A percentile compares a stretch with the other conserved stretches of the same genome.
phyloP scores from a whole-genome alignment of 2,113 vertebrate species.

The Chionomys nivalis region DNA sequence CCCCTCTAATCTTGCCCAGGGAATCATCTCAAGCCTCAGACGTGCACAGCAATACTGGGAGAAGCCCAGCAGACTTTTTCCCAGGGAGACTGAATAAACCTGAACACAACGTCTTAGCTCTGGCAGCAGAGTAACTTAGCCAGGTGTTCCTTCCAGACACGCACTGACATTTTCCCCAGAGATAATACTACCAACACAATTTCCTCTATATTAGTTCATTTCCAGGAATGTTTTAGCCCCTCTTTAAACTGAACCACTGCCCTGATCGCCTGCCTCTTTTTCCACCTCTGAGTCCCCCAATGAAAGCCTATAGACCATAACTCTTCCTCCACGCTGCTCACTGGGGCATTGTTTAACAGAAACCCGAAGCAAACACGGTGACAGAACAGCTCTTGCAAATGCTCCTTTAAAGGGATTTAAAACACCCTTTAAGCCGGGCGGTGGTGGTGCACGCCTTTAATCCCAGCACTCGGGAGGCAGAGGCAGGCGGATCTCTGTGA shows the following conservation, averaged over 20 bases:
- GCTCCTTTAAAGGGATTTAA: constrained; percentile 60
- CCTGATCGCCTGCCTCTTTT: constrained; percentile 6
- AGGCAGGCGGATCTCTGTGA: too few relatives aligned
- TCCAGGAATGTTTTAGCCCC: not conserved
- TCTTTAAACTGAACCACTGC: constrained; percentile 44
- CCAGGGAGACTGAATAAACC: not conserved
- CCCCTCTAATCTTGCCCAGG: not conserved
- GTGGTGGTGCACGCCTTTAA: too few relatives aligned
- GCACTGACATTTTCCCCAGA: not conserved
- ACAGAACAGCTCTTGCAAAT: constrained; percentile 62
- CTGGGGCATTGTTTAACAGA: constrained; percentile 54
- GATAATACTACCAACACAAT: not conserved
- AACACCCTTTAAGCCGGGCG: constrained; percentile 9
- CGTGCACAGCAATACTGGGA: not conserved
- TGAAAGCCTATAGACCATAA: not conserved
- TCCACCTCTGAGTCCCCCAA: not conserved
- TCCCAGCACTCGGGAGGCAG: too few relatives aligned
- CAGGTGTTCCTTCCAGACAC: not conserved
- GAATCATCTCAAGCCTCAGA: not conserved
- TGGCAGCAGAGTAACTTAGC: not conserved
- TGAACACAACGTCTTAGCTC: not conserved
- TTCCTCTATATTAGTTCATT: constrained; percentile 26
- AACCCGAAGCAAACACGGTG: constrained; percentile 35
- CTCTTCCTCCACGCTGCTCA: constrained; percentile 20
- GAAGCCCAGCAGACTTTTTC: not conserved